These are phyloP conservation scores for Microplitis mediator DNA, from an alignment of 1,140 invertebrate species.

Conservation along the genomic window DNA sequence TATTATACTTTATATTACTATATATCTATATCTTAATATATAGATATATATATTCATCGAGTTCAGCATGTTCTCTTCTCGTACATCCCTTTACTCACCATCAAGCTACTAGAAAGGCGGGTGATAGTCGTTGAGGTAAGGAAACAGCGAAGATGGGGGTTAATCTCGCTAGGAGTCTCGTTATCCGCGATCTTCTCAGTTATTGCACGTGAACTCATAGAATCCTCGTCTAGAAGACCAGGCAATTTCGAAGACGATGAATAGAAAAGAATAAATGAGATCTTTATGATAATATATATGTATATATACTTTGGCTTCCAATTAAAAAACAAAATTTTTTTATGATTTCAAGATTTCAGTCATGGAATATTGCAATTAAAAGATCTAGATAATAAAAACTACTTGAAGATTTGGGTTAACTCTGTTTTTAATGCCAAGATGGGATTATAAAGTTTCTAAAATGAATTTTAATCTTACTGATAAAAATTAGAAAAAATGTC, in stretches of 20 bases:
- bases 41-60: no score
- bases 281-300: neutral
- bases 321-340: neutral
- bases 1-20: neutral
- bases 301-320: neutral
- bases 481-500: neutral
- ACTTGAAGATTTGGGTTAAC: neutral
- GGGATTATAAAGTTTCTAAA: neutral
- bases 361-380: neutral
- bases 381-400: neutral
- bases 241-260: constrained; percentile 4
- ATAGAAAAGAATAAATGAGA: constrained; percentile 4
- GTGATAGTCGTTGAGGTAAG: neutral
- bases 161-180: constrained; percentile 8
- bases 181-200: constrained; percentile 12
- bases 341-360: neutral
- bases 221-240: constrained; percentile 10
- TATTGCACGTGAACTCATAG: constrained; percentile 11
- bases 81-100: neutral
- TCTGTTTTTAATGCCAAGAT: neutral
- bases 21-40: neutral
- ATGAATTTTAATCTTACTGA: neutral
- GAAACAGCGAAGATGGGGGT: neutral
- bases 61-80: neutral
- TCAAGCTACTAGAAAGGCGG: neutral